Evolutionary conservation across 1,140 invertebrate genomes (phyloP), one percentile per base, ranked within the genome.

Genomic region (Dermatophagoides farinae): DNA sequence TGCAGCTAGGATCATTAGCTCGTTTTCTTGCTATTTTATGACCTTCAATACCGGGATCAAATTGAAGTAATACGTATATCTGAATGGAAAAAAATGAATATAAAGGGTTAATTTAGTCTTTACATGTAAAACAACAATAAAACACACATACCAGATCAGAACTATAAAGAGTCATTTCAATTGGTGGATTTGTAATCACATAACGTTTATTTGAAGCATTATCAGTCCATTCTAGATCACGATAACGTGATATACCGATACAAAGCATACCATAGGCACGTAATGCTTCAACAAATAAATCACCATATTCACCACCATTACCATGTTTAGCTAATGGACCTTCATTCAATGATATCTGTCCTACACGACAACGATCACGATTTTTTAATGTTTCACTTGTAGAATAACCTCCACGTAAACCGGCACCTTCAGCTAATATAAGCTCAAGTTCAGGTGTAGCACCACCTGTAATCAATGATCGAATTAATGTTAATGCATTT

Each of bases 161-260:
- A 62, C 89, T 87, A 72, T 93, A 77, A 68, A 97, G 76, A 58
- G 82, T 83, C 75, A 97, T 97, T 74, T 96, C 89, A 75, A 92
- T 88, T 44, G 91, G 88, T 68, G 95, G 95, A 79, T 98, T 99
- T 31, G 95, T 97, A 70, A 99, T 97, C 68, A 98, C 95, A 75
- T 97, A 99, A 92, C 66, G 57, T 41, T 67, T 67, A 4, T 68
- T 65, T 23, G 73, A 69, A 10, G 69, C 68, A 57, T 70, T 67
- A 55, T 61, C 55, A 9, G 47, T 51, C 0, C 41, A 55, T 37
- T 63, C 63, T 8, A 65, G 55, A 54, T 73, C 72, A 44, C 73
- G 71, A 65, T 82, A 82, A 74, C 84, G 80, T 77, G 98, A 98
- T 61, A 99, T 80, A 69, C 95, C 95, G 75, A 98, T 97, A 76